Conservation (phyloP, 2,888 invertebrate genomes). For the Vanessa cardui region DNA sequence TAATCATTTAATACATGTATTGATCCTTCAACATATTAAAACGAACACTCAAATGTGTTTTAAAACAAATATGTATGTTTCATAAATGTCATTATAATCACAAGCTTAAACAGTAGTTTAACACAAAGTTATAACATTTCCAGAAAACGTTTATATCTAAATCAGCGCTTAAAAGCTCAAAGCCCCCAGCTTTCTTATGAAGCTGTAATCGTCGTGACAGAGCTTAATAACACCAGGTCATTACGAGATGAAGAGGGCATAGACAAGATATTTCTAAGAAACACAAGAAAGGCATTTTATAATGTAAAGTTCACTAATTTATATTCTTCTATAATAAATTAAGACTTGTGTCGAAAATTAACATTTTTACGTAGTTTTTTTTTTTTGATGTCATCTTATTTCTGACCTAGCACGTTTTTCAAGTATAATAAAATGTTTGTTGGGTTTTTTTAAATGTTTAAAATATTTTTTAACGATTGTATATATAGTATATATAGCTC, state of each 20-base stretch:
- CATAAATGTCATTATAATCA: not conserved
- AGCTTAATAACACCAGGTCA: conserved; percentile 7
- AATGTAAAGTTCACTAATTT: too few relatives aligned
- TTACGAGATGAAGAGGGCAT: not conserved
- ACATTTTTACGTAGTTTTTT: too few relatives aligned
- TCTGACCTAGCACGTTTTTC: too few relatives aligned
- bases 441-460: too few relatives aligned
- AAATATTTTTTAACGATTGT: not conserved
- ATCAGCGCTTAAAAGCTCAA: conserved; percentile 24
- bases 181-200: conserved; percentile 15
- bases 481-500: not conserved
- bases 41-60: too few relatives aligned
- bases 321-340: too few relatives aligned
- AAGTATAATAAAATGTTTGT: too few relatives aligned
- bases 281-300: not conserved
- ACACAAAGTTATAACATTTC: conserved; percentile 18
- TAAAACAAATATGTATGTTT: too few relatives aligned
- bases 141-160: conserved; percentile 22
- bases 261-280: conserved; percentile 1
- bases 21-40: too few relatives aligned
- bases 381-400: too few relatives aligned
- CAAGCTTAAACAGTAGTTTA: conserved; percentile 7
- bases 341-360: too few relatives aligned
- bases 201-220: conserved; percentile 12
- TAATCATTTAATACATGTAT: too few relatives aligned